These are phyloP conservation scores for Lanius ludovicianus DNA, from an alignment of 2,113 vertebrate species.

Conservation along the genomic window DNA sequence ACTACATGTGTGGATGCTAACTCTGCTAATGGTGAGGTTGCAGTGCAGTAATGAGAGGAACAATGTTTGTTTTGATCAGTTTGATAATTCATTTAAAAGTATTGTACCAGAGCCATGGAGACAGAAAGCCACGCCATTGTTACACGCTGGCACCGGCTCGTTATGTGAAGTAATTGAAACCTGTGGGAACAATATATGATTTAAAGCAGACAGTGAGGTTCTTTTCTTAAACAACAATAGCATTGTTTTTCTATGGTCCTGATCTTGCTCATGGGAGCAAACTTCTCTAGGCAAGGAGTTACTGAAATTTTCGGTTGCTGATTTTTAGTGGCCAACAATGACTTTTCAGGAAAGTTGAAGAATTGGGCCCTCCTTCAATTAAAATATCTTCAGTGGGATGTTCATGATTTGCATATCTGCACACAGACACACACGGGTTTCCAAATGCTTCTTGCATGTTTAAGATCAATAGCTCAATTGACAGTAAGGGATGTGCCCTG, in stretches of 20 bases:
- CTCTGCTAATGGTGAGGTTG: neutral
- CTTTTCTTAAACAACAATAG: conserved; percentile 36
- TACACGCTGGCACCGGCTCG: neutral
- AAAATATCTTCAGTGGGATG: neutral
- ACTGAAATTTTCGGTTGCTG: neutral
- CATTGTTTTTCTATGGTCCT: neutral
- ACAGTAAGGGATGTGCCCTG: neutral
- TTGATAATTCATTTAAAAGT: conserved; percentile 9
- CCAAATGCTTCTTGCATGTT: neutral
- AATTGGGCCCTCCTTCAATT: neutral
- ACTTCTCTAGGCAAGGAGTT: neutral
- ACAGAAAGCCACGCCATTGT: conserved; percentile 19
- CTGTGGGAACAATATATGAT: conserved; percentile 57
- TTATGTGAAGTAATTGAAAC: conserved; percentile 43
- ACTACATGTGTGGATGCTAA: neutral
- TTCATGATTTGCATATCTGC: neutral
- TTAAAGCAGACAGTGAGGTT: conserved; percentile 47
- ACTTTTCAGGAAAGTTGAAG: neutral
- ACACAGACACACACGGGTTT: neutral
- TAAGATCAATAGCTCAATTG: neutral
- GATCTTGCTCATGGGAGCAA: conserved; percentile 9
- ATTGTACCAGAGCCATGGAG: neutral
- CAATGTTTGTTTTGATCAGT: conserved; percentile 7
- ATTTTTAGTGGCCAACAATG: neutral
- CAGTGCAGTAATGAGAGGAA: neutral